Percentiles rank a stretch among this genome's conserved stretches.
phyloP scores from a whole-genome alignment of 2,113 vertebrate species.

The Morone saxatilis region DNA sequence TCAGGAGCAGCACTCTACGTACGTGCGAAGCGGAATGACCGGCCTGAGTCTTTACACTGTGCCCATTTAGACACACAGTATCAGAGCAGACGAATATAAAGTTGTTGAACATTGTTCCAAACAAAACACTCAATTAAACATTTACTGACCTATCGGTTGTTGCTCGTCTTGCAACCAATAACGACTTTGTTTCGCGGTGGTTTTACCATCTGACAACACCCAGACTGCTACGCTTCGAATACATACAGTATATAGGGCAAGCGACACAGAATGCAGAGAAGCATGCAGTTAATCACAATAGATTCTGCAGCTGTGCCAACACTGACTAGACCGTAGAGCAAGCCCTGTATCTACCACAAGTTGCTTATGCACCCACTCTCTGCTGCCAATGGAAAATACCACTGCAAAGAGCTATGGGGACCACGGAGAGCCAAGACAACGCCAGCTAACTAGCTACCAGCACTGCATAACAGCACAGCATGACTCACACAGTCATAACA shows the following conservation, averaged over 20 bases:
- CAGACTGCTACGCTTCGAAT: conserved; percentile 9
- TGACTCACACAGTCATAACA: conserved; percentile 15
- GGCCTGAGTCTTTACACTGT: conserved; percentile 38
- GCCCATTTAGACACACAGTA: background rate
- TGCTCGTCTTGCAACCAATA: background rate
- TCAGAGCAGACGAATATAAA: conserved; percentile 32
- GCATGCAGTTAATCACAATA: conserved; percentile 47
- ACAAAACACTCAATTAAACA: background rate
- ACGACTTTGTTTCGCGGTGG: background rate
- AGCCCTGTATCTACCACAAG: conserved; percentile 44
- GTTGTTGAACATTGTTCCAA: conserved; percentile 2
- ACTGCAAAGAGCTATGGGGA: conserved; percentile 43
- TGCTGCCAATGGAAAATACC: conserved; percentile 72
- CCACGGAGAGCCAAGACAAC: conserved; percentile 17
- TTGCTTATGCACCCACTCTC: conserved; percentile 22
- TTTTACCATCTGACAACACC: conserved; percentile 2
- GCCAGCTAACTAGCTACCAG: conserved; percentile 25
- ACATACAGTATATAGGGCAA: background rate
- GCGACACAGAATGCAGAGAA: conserved; percentile 21
- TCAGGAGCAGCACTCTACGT: conserved; percentile 19
- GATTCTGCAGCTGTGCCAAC: conserved; percentile 53
- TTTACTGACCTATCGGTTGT: conserved; percentile 13
- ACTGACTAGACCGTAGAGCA: conserved; percentile 26
- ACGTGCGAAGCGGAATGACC: conserved; percentile 22
- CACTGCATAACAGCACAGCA: conserved; percentile 5